Percentiles rank a stretch among this genome's conserved stretches.
These are phyloP conservation scores for Cylas formicarius DNA, from an alignment of 1,140 invertebrate genomes.

Conservation along the genomic window DNA sequence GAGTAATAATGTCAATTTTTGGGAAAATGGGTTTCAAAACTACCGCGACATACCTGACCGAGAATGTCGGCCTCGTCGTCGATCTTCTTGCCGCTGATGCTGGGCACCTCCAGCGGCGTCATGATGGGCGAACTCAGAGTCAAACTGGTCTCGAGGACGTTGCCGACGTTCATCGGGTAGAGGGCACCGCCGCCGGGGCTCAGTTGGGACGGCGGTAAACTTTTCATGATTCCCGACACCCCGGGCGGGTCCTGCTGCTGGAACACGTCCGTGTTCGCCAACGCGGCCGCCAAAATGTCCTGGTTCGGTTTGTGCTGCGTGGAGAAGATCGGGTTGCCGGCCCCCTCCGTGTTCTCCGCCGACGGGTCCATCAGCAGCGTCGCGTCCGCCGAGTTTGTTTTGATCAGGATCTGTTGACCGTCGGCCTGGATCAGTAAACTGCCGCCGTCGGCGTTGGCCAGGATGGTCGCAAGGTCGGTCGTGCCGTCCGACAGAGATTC, in stretches of 20 bases:
- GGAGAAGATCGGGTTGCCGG: conserved; percentile 31
- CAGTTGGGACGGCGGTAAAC: conserved; percentile 27
- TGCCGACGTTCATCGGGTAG: conserved; percentile 48
- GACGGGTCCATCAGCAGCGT: conserved; percentile 39
- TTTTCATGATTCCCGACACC: conserved; percentile 25
- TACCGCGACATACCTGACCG: conserved; percentile 36
- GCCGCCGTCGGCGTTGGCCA: conserved; percentile 36
- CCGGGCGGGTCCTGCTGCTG: conserved; percentile 48
- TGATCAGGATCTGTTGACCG: conserved; percentile 41
- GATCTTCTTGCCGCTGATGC: conserved; percentile 46
- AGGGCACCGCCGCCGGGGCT: conserved; percentile 45
- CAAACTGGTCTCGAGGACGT: conserved; percentile 62
- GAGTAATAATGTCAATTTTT: no score
- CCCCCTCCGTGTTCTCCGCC: conserved; percentile 24
- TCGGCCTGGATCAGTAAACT: conserved; percentile 42
- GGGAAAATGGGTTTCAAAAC: no score
- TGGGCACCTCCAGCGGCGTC: conserved; percentile 67
- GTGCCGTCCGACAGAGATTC: conserved; percentile 39
- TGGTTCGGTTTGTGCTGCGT: conserved; percentile 46
- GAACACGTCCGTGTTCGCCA: conserved; percentile 68
- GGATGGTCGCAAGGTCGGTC: conserved; percentile 37
- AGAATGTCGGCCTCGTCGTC: conserved; percentile 38
- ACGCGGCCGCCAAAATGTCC: conserved; percentile 67
- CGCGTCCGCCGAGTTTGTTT: conserved; percentile 35
- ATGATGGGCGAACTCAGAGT: conserved; percentile 72